Evolutionary conservation across 2,113 vertebrate species (phyloP), one percentile per base, ranked within the genome.

Genomic region (Brachyistius frenatus): DNA sequence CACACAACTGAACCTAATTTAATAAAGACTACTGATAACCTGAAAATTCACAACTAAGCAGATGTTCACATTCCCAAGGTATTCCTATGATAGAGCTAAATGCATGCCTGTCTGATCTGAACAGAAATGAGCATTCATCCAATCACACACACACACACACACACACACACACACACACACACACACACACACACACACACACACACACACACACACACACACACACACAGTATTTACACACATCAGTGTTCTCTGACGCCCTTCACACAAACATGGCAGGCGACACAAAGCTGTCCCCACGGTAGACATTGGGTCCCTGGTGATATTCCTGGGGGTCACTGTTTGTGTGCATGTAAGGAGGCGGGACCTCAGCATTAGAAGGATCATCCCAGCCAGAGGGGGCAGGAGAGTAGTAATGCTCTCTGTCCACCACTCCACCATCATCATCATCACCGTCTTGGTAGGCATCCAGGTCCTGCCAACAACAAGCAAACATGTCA

Each of bases 281-380:
- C 0, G 95, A 95, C 65, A 95, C 50, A 53, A 95, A 95, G 83
- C 95, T 95, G 37, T 93, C 93, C 11, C 77, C 94, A 1, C 91
- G 92, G 66, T 70, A 49, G 36, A 92, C 49, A 8, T 46, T 66
- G 50, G 76, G 53, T 49, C 36, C 77, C 31, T n/a, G 52, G 23
- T 52, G 32, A 37, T 81, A n/a, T 35, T 68, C 78, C 32, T 79
- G 78, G 14, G 46, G 31, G 9, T 87, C 71, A 23, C 52, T 60
- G 54, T 60, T 14, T 46, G 76, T 46, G 61, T 16, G 74, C 37
- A 81, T 49, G 52, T 95, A 92, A 32, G 91, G 86, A 57, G 88
- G 91, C 1, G 31, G 93, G 31, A 73, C 80, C 49, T 92, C 91
- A 1, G 39, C 63, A 71, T 88, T 75, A 7, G 57, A 55, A 0